These are phyloP conservation scores for Petaurus breviceps DNA, from an alignment of 2,113 vertebrate species.

Conservation along the genomic window DNA sequence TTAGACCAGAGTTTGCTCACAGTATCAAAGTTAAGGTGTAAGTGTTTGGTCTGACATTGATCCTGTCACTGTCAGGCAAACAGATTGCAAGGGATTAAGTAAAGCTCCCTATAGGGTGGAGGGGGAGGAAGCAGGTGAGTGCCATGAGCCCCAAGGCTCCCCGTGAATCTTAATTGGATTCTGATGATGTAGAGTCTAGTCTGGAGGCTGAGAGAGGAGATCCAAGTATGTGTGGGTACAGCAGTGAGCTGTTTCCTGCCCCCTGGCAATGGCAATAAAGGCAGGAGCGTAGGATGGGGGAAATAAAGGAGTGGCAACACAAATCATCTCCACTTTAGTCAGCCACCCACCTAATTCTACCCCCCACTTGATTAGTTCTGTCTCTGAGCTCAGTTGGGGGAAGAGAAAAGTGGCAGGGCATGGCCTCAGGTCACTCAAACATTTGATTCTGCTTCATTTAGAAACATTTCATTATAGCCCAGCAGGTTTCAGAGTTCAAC, in stretches of 20 bases:
- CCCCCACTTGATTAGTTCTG: not conserved
- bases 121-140: not conserved
- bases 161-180: not conserved
- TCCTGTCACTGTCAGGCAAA: not conserved
- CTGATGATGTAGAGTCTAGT: not conserved
- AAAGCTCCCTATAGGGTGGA: not conserved
- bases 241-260: not conserved
- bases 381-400: not conserved
- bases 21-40: not conserved
- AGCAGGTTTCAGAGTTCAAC: conserved; percentile 17
- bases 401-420: conserved; percentile 47
- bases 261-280: not conserved
- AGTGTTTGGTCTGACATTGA: not conserved
- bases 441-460: conserved; percentile 47
- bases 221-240: not conserved
- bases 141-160: not conserved
- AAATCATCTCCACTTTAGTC: conserved; percentile 31
- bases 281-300: not conserved
- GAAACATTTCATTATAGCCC: conserved; percentile 14
- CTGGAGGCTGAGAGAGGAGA: not conserved
- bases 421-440: conserved; percentile 12
- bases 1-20: not conserved
- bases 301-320: not conserved
- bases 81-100: not conserved
- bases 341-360: not conserved